Evolutionary conservation across 92 coral and sea anemone genomes (phyloP).

Genomic region (Plumapathes pennacea): DNA sequence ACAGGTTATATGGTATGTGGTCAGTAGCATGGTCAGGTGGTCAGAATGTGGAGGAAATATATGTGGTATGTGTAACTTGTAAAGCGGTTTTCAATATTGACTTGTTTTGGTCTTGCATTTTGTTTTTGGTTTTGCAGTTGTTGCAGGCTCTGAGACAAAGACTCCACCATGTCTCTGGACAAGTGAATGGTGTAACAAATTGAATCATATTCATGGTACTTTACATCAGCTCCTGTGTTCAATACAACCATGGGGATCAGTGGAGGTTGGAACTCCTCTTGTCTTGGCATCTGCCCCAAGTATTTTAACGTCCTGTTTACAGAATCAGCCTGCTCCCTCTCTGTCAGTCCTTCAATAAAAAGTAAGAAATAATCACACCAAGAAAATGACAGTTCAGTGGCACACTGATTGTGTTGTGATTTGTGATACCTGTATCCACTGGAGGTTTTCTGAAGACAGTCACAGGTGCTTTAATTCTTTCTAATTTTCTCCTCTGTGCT

Average conservation of each 20-base stretch:
- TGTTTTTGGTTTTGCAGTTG: no score
- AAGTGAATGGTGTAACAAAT: no score
- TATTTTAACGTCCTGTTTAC: constrained; percentile 47
- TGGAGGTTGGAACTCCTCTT: constrained; percentile 57
- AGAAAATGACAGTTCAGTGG: background rate
- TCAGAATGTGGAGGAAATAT: no score
- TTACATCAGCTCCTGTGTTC: constrained; percentile 9
- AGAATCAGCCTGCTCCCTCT: constrained; percentile 49
- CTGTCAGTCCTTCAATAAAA: constrained; percentile 30
- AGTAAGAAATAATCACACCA: background rate
- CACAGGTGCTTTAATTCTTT: constrained; percentile 67
- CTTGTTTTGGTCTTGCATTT: no score
- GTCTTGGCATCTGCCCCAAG: constrained; percentile 44
- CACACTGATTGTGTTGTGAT: background rate
- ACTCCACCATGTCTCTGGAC: no score
- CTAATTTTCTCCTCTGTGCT: constrained; percentile 54
- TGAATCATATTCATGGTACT: constrained; percentile 35
- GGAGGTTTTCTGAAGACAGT: constrained; percentile 30
- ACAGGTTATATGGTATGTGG: no score
- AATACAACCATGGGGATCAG: constrained; percentile 36
- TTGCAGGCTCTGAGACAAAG: no score
- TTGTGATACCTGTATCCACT: constrained; percentile 4
- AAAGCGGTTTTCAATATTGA: no score
- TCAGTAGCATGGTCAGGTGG: no score
- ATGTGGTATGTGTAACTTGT: no score